Base-by-base conservation (phyloP, 2,888 invertebrate species). In the Aelia acuminata region DNA sequence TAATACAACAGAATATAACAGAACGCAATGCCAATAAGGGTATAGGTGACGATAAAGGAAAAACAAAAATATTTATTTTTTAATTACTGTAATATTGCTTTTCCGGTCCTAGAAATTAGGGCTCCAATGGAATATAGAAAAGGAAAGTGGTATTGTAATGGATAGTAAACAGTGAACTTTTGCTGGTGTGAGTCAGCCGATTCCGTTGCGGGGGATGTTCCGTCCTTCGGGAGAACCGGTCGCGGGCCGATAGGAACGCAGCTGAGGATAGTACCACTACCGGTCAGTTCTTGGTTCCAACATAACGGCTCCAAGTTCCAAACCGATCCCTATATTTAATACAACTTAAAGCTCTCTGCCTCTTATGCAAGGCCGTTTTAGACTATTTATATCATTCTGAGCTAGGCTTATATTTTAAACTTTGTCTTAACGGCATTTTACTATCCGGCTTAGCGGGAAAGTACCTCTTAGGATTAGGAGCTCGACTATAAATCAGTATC, bases 191-290 rank as follows among this genome's bases (percentile, higher is more conserved):
- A 80, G 43, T 80, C 80, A 80, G 80, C 80, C 80, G 43, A n/a
- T 43, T 80, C 80, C 80, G 80, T 80, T 80, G 80, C 80, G 80
- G 80, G 80, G 80, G 80, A 80, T 80, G 80, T 43, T n/a, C 80
- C 80, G 80, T 39, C 80, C 80, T 80, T 80, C 80, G 80, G 63
- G 4, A 80, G 80, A 80, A 80, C 80, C 80, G 80, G 80, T 80
- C 80, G 80, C 47, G 4, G 63, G 18, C 18, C 5, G 15, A 26
- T 26, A 70, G 80, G 80, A 43, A 80, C 75, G 75, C 75, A 75
- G 43, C 80, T n/a, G 63, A 35, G 63, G 26, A 80, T 43, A 47
- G 43, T 80, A 43, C 39, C 13, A n/a, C 80, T 80, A 80, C 80
- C 80, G 80, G 43, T 47, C 18, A 70, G 5, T 35, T 57, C 31